Evolutionary conservation across 2,113 vertebrate genomes (phyloP), one percentile per base, ranked within the genome.

Genomic region (Urocitellus parryii): DNA sequence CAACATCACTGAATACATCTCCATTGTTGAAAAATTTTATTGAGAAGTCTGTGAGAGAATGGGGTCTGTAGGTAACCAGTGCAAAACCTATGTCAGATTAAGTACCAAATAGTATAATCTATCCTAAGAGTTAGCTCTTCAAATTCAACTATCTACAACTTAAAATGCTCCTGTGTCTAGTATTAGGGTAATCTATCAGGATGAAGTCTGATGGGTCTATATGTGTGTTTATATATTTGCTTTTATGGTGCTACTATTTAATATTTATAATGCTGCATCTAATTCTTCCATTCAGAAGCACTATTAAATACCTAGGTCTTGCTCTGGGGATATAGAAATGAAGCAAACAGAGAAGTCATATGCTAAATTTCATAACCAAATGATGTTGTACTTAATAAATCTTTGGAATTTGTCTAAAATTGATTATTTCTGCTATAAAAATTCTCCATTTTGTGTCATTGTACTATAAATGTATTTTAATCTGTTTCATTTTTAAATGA

Each of bases 401-500:
- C 45, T 85, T 84, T 92, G 77, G 39, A 77, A 39, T 76, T 90
- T 94, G 56, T 81, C 5, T 68, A 76, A 91, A 86, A 67, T 2
- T 45, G 89, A 82, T 68, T 27, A 61, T 63, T 85, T 96, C 8
- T 96, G 34, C 78, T 63, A 45, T 18, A 16, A 13, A 91, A 89
- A 89, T 85, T 76, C 29, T 89, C 2, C 65, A 84, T 70, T 65
- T 88, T 22, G 84, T 88, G 53, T 78, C 63, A 73, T 58, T 90
- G 32, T 53, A 70, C 68, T 88, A 83, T 68, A 45, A 78, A 80
- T 93, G 5, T 34, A 83, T 95, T 79, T 93, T 27, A 91, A 29
- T 82, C 14, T 58, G 56, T 51, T 88, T 93, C 87, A 10, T 16
- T 85, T 95, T 96, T 89, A 85, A 85, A 63, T 84, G 53, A 89